Evolutionary conservation across 64 coral and sea anemone species (phyloP).

Genomic region (Montipora capricornis): DNA sequence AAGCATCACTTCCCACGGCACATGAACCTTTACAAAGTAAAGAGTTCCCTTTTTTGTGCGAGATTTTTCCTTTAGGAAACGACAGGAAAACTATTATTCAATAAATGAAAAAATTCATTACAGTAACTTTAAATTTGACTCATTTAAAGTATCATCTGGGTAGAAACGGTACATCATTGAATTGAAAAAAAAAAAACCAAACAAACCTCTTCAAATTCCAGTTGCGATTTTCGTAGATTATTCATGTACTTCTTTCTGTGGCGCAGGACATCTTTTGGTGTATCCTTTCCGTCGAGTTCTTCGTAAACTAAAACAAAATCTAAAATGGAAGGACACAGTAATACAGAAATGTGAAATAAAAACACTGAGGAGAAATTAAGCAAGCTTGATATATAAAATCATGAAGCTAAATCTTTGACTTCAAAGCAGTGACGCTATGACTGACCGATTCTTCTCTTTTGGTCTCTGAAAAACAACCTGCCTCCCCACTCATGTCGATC

Average conservation of each 20-base stretch:
- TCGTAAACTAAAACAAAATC: slow-evolving; percentile 79
- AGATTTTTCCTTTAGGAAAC: slow-evolving; percentile 67
- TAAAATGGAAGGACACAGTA: background rate
- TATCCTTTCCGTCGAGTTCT: slow-evolving; percentile 32
- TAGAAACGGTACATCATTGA: background rate
- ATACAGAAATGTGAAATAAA: background rate
- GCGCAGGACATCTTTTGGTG: slow-evolving; percentile 30
- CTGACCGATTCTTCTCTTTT: slow-evolving; percentile 72
- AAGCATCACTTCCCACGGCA: slow-evolving; percentile 92
- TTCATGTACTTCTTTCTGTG: slow-evolving; percentile 80
- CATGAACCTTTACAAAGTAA: slow-evolving; percentile 93
- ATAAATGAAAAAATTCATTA: too few relatives aligned
- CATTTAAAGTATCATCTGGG: too few relatives aligned
- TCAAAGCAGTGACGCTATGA: background rate
- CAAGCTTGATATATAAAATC: too few relatives aligned
- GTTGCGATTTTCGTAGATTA: slow-evolving; percentile 94
- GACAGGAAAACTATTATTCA: too few relatives aligned
- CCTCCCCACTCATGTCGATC: slow-evolving; percentile 67
- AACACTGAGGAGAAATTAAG: background rate
- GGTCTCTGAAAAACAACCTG: slow-evolving; percentile 71
- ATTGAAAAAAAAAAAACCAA: background rate
- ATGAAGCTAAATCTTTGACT: background rate
- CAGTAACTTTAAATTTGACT: too few relatives aligned
- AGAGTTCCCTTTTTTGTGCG: slow-evolving; percentile 64
- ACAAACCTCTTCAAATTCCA: slow-evolving; percentile 97